Percentiles rank a stretch among this genome's conserved stretches.
Evolutionary conservation across 2,888 invertebrate species (phyloP).

Genomic region (Tipula lateralis): DNA sequence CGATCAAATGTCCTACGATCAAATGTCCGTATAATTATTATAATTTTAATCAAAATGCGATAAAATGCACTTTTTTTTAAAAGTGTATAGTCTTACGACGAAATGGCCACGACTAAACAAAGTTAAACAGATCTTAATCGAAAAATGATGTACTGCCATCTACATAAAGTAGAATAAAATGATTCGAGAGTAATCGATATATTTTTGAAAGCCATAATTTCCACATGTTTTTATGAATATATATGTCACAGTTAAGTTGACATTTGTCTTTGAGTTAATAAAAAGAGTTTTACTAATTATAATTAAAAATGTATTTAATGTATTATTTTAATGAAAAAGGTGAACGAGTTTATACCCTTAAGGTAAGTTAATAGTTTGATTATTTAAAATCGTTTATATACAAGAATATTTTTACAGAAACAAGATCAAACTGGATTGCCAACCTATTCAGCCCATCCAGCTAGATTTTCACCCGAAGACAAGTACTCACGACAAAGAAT

Average conservation of each 20-base stretch:
- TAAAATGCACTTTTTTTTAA: too few species aligned
- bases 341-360: conserved; percentile 77
- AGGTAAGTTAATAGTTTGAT: conserved; percentile 55
- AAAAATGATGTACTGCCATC: background rate
- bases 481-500: conserved; percentile 86
- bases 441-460: conserved; percentile 84
- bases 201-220: background rate
- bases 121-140: too few species aligned
- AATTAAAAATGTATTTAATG: conserved; percentile 65
- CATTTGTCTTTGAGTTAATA: background rate
- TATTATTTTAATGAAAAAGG: conserved; percentile 72
- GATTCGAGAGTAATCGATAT: background rate
- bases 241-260: background rate
- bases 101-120: too few species aligned
- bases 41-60: too few species aligned
- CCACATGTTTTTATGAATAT: background rate
- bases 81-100: too few species aligned
- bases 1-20: too few species aligned
- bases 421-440: conserved; percentile 58
- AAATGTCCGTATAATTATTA: too few species aligned
- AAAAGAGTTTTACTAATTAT: background rate
- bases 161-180: background rate
- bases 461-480: conserved; percentile 93
- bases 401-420: background rate
- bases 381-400: background rate